phyloP scores from a whole-genome alignment of 2,888 invertebrate species.

The Drosophila prolongata region DNA sequence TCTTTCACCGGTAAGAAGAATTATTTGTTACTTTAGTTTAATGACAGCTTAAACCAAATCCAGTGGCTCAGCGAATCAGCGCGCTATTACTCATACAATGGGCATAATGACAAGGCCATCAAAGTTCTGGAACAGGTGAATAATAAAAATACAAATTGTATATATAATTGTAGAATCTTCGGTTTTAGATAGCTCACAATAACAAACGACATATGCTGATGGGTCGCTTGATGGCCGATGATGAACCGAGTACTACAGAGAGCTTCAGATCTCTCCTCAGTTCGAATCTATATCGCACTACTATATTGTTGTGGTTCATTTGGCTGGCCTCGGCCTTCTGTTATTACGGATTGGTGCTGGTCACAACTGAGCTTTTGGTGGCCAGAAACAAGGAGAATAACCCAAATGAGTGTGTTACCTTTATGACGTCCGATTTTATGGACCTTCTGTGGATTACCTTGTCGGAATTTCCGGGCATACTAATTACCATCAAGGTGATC shows the following conservation, averaged over 20 bases:
- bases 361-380: constrained; percentile 95
- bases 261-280: constrained; percentile 90
- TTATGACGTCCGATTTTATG: constrained; percentile 94
- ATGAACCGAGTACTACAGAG: constrained; percentile 87
- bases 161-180: no score
- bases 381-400: constrained; percentile 80
- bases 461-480: constrained; percentile 96
- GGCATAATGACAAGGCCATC: constrained; percentile 94
- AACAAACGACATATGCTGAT: constrained; percentile 96
- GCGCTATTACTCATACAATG: constrained; percentile 93
- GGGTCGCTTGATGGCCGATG: constrained; percentile 93
- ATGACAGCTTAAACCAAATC: neutral
- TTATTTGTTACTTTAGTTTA: neutral
- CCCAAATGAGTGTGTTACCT: constrained; percentile 86
- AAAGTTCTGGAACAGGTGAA: constrained; percentile 90
- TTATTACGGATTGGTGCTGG: constrained; percentile 96
- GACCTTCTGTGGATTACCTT: constrained; percentile 96
- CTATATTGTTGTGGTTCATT: constrained; percentile 95
- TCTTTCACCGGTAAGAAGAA: constrained; percentile 37
- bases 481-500: constrained; percentile 94
- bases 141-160: no score
- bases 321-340: constrained; percentile 98
- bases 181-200: constrained; percentile 85
- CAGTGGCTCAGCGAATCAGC: constrained; percentile 98
- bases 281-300: constrained; percentile 93